phyloP scores from a whole-genome alignment of 2,113 vertebrate genomes.

The Hymenochirus boettgeri region DNA sequence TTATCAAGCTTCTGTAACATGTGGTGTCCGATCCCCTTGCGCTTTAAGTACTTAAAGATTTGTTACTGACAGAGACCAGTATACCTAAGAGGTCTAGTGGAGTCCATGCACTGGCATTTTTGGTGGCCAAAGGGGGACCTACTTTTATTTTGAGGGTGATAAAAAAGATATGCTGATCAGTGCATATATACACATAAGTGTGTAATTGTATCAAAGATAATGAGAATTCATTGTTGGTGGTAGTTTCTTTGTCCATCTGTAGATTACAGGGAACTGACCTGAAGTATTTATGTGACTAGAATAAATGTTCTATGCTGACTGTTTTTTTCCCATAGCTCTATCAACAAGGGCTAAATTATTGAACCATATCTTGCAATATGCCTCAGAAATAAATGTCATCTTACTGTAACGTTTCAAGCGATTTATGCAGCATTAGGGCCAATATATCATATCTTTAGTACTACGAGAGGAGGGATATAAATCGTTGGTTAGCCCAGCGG shows the following conservation, averaged over 20 bases:
- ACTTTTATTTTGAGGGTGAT: too few relatives aligned
- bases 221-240: too few relatives aligned
- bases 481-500: constrained; percentile 30
- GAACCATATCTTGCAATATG: constrained; percentile 42
- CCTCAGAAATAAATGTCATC: constrained; percentile 42
- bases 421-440: constrained; percentile 40
- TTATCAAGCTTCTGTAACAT: too few relatives aligned
- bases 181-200: too few relatives aligned
- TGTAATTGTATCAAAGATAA: too few relatives aligned
- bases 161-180: too few relatives aligned
- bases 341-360: constrained; percentile 43
- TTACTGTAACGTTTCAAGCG: constrained; percentile 32
- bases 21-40: too few relatives aligned
- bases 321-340: constrained; percentile 24
- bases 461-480: constrained; percentile 32
- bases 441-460: constrained; percentile 41
- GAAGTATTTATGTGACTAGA: constrained; percentile 29
- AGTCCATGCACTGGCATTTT: too few relatives aligned
- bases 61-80: too few relatives aligned
- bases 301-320: constrained; percentile 18
- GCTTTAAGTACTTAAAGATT: too few relatives aligned
- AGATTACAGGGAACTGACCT: constrained; percentile 4
- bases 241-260: constrained; percentile 6
- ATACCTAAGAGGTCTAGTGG: too few relatives aligned
- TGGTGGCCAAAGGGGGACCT: too few relatives aligned